Evolutionary conservation across 2,888 invertebrate genomes (phyloP), one percentile per base, ranked within the genome.

Genomic region (Lepetodrilus schrolli): DNA sequence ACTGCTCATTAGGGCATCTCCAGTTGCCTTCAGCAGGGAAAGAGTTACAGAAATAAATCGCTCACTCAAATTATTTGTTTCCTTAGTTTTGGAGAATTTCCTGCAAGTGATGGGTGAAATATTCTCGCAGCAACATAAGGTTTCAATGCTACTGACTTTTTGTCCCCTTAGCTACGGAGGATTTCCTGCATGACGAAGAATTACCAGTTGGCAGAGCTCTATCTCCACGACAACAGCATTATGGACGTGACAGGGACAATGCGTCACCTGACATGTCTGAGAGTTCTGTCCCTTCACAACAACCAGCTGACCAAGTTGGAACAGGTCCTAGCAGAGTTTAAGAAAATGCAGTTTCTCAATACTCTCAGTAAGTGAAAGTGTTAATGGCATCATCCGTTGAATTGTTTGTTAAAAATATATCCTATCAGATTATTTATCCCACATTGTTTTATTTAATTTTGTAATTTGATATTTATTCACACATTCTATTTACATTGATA

Each of bases 291-390:
- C 81, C 80, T 89, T 13, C 87, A 89, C 48, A 88, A 88, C 78
- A 89, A 89, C 71, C 88, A 89, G 74, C 83, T 89, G 20, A 84
- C 86, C 30, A 85, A 87, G 70, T 83, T 89, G 5, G 87, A 87
- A 23, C 77, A 73, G 49, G 83, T 87, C 26, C 79, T 86, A 36
- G 78, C 78, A 20, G 89, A 89, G 73, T 84, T 89, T 70, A 78
- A 80, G 20, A 84, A 85, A 51, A 89, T 89, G 88, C 85, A 85
- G 49, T 76, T 80, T 51, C 80, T 89, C 17, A 78, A 83, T 69
- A 85, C 82, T 37, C 81, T 89, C 1, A 89, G 88, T 89, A 81
- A 79, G 88, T 84, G 20, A 36, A 51, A 17, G 8, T 37, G 13
- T 17, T 36, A 1, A n/a, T 34, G 34, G 36, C 13, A 34, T n/a